Evolutionary conservation across 2,888 invertebrate species (phyloP).

Genomic region (Creontiades dilutus): DNA sequence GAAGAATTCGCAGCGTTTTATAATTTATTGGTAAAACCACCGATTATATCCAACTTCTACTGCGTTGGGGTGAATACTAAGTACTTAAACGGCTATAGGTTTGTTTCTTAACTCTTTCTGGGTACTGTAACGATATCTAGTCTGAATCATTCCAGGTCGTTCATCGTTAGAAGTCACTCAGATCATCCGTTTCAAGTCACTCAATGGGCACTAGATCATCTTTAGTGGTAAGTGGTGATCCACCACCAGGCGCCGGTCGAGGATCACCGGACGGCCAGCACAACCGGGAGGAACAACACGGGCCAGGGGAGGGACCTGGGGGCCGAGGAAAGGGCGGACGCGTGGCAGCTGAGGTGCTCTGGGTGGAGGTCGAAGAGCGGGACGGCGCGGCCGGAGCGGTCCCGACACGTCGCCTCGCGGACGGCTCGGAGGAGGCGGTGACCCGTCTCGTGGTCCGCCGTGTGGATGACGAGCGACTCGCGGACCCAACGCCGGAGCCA

Average conservation of each 20-base stretch:
- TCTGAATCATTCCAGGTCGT: too few relatives aligned
- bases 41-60: too few relatives aligned
- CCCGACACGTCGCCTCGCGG: constrained; percentile 86
- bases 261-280: constrained; percentile 68
- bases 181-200: too few relatives aligned
- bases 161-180: too few relatives aligned
- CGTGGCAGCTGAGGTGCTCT: constrained; percentile 90
- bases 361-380: constrained; percentile 87
- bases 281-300: constrained; percentile 48
- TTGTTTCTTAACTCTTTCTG: too few relatives aligned
- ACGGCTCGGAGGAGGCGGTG: constrained; percentile 80
- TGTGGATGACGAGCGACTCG: constrained; percentile 89
- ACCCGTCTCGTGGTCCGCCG: constrained; percentile 80
- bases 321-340: constrained; percentile 88
- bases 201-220: too few relatives aligned
- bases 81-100: too few relatives aligned
- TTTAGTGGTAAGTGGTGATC: too few relatives aligned
- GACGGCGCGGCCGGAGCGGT: constrained; percentile 83
- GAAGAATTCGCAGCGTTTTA: too few relatives aligned
- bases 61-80: too few relatives aligned
- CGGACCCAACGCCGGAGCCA: constrained; percentile 94
- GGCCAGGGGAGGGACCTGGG: constrained; percentile 61
- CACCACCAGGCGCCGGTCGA: neutral
- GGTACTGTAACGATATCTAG: too few relatives aligned
- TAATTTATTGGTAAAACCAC: too few relatives aligned